Base-by-base conservation (phyloP, 2,888 invertebrate genomes). In the Drosophila anomelani region DNA sequence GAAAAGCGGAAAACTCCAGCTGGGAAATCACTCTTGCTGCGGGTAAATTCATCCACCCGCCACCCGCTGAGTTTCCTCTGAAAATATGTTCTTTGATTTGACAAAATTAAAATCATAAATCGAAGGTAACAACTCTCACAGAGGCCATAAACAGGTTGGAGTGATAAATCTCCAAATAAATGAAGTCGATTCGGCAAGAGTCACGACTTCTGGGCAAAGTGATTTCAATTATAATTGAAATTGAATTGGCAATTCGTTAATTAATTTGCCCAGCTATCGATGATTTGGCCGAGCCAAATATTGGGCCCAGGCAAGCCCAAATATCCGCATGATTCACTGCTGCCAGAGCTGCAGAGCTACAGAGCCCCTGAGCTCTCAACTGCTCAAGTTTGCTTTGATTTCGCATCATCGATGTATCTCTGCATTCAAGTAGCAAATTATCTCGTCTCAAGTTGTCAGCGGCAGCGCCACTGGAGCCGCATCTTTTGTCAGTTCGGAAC, bases 361-460 rank as follows among this genome's bases (percentile, higher is more conserved):
- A 12, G 23, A 15, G 46, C 26, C 15, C 26, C n/a, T 29, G 57
- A 57, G 58, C 67, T 56, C 68, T 58, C 57, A 66, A 66, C 58
- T 47, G 60, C 29, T 72, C 62, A 61, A 59, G 60, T 70, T 77
- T 56, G 57, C 59, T 54, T 76, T 54, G 39, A 60, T 55, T 61
- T 20, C 59, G 43, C 55, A 84, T 74, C 69, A 38, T 38, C 54
- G 54, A 75, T 72, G 79, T 77, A 85, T 68, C 66, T 68, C 70
- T 64, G 71, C 53, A 73, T 59, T 88, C 76, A 85, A 89, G 86
- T 85, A 77, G 85, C 88, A 89, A 89, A 85, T 89, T 88, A 85
- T 88, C 77, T 81, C 85, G 85, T 85, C 85, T 85, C 89, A 77
- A 85, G 85, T 82, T 88, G 89, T 88, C 89, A 89, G 77, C 64